Evolutionary conservation across 1,140 invertebrate species (phyloP), one percentile per base, ranked within the genome.

Genomic region (Drosophila bocqueti): DNA sequence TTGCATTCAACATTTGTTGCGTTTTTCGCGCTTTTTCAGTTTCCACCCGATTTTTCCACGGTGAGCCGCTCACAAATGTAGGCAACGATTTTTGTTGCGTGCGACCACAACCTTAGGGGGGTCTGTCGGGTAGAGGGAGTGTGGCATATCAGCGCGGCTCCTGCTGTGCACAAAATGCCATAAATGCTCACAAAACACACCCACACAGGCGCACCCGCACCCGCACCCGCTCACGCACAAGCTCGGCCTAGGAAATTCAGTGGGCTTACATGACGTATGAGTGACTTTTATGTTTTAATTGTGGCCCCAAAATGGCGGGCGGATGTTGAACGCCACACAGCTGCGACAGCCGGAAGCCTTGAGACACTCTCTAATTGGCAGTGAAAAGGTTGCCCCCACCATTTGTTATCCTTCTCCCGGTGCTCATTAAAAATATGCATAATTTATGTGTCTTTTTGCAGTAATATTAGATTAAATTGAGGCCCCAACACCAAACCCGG

Each of bases 261-360:
- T 24, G 55, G 43, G 58, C 18, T 49, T 59, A 76, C 85, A 85
- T 85, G 84, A 81, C 84, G 84, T 89, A 90, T 89, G 85, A 89
- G 85, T 89, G 85, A 89, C 85, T 89, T 89, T 90, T 89, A 89
- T 89, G 84, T 89, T 90, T 89, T 89, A 90, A 89, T 89, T 90
- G 85, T 76, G 74, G 74, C 66, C 68, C 77, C 79, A 83, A 89
- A 84, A 76, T 75, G 77, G 79, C 61, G 80, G 66, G 54, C 67
- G 66, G 36, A 73, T 43, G 67, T 67, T 38, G 74, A 36, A 42
- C 26, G 38, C 74, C 74, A 55, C 73, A 49, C 76, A 87, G 80
- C 81, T 84, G 84, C 64, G 76, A 62, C 75, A 46, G 38, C 54
- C 69, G 55, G 47, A 89, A 84, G 84, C 71, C 71, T 74, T 74